Evolutionary conservation across 2,113 vertebrate genomes (phyloP).

Genomic region (Formicarius rufipectus): DNA sequence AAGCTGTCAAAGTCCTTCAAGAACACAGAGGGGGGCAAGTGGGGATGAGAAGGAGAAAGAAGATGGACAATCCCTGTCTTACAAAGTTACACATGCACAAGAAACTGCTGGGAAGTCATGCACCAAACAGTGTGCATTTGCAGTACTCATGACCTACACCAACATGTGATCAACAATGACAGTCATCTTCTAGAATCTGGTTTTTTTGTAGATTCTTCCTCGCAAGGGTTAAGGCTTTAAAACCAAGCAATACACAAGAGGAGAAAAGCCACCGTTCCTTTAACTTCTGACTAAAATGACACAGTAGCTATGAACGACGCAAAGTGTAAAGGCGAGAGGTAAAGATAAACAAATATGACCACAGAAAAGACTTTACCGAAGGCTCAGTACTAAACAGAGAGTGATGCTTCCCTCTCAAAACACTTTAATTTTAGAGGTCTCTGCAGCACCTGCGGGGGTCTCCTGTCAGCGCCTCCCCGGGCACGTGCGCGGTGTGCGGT

Average conservation of each 20-base stretch:
- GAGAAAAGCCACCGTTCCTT: neutral
- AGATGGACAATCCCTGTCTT: neutral
- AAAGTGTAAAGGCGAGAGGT: neutral
- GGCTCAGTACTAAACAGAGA: neutral
- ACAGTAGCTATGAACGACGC: rapidly evolving
- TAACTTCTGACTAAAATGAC: neutral
- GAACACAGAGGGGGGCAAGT: neutral
- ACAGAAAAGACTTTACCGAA: neutral
- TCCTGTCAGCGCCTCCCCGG: neutral
- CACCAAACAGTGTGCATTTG: neutral
- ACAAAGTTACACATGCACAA: neutral
- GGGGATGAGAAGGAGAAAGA: neutral
- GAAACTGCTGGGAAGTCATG: neutral
- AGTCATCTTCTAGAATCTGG: neutral
- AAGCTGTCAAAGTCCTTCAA: neutral
- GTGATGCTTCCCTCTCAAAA: neutral
- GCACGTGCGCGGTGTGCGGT: too few relatives aligned
- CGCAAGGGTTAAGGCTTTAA: neutral
- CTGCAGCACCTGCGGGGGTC: rapidly evolving
- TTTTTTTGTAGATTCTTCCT: neutral
- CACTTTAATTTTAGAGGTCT: rapidly evolving
- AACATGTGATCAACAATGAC: rapidly evolving
- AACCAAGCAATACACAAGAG: rapidly evolving
- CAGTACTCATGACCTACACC: neutral
- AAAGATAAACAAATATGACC: neutral